phyloP scores from a whole-genome alignment of 92 coral and sea anemone species.

The Bergia sp. region DNA sequence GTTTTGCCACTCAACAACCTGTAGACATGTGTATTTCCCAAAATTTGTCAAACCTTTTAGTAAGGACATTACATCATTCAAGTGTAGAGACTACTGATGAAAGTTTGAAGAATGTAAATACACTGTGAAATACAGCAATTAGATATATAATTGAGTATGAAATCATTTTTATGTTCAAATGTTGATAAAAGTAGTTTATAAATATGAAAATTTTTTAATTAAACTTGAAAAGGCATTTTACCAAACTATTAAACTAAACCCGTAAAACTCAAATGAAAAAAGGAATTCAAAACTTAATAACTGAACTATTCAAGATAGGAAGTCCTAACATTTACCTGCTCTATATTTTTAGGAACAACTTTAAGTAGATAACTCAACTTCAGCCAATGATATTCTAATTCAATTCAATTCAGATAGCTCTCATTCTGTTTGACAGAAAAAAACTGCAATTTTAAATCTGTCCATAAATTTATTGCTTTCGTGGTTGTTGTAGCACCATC shows the following conservation, averaged over 20 bases:
- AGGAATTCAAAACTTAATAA: not conserved
- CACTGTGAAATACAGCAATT: too few relatives aligned
- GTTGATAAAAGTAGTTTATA: too few relatives aligned
- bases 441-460: slow-evolving; percentile 10
- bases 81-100: too few relatives aligned
- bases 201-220: too few relatives aligned
- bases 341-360: not conserved
- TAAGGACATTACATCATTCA: too few relatives aligned
- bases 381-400: slow-evolving; percentile 12
- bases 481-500: slow-evolving; percentile 85
- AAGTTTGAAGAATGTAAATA: too few relatives aligned
- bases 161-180: too few relatives aligned
- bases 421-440: slow-evolving; percentile 8
- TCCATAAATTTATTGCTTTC: slow-evolving; percentile 71
- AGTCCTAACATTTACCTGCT: not conserved
- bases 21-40: too few relatives aligned
- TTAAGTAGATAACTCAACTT: slow-evolving; percentile 14
- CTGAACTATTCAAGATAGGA: not conserved
- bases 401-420: slow-evolving; percentile 2
- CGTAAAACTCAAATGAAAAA: too few relatives aligned
- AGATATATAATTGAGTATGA: too few relatives aligned
- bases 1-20: too few relatives aligned
- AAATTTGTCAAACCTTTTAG: too few relatives aligned
- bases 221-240: not conserved
- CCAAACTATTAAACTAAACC: not conserved